These are phyloP conservation scores for Parnassius mnemosyne DNA, from an alignment of 2,888 invertebrate species.

Conservation along the genomic window DNA sequence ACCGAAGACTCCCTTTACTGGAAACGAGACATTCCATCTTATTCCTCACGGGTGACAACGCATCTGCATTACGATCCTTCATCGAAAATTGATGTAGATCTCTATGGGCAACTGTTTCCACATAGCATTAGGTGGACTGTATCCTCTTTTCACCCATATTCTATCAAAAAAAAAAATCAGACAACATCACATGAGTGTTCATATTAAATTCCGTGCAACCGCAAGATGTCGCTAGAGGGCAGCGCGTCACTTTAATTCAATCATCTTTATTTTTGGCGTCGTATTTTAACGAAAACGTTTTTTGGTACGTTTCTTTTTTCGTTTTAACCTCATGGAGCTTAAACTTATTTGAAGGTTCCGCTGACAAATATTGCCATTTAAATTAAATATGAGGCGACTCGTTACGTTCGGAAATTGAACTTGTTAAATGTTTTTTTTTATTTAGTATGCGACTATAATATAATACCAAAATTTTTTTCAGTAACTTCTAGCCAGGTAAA, in stretches of 20 bases:
- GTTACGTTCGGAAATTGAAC: slow-evolving; percentile 3
- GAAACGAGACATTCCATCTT: no score
- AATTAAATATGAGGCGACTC: slow-evolving; percentile 8
- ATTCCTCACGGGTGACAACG: no score
- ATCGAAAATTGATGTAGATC: no score
- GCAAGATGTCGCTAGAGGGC: slow-evolving; percentile 19
- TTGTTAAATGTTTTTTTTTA: background rate
- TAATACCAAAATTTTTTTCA: no score
- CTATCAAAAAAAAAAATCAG: no score
- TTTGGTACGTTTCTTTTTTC: slow-evolving; percentile 30
- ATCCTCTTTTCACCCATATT: no score
- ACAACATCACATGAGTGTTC: background rate
- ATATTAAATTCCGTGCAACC: background rate
- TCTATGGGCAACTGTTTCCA: no score
- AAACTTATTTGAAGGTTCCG: background rate
- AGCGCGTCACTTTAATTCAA: slow-evolving; percentile 30
- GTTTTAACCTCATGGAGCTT: slow-evolving; percentile 10
- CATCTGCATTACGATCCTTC: no score
- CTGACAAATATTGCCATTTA: slow-evolving; percentile 10
- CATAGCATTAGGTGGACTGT: no score
- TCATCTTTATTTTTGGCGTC: slow-evolving; percentile 40
- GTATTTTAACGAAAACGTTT: slow-evolving; percentile 34
- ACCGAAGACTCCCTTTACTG: no score
- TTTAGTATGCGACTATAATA: no score
- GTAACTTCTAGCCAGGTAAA: no score